These are phyloP conservation scores for Bombus soroeensis DNA, from an alignment of 1,140 invertebrate species.

Conservation along the genomic window DNA sequence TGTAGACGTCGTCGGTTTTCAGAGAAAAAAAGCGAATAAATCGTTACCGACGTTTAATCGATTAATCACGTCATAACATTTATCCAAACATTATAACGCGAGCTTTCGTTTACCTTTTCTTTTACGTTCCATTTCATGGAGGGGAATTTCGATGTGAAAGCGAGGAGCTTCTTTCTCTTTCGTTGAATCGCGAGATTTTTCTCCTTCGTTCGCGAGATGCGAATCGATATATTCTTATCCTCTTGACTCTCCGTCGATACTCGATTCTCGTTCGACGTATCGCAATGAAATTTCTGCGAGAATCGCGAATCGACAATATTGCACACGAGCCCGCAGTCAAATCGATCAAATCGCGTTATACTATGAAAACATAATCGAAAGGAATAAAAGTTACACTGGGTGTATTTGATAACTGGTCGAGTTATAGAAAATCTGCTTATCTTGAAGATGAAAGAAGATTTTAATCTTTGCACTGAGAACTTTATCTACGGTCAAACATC, in stretches of 20 bases:
- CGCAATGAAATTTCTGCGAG: conserved; percentile 3
- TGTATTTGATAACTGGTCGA: neutral
- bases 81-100: conserved; percentile 26
- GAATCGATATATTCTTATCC: conserved; percentile 43
- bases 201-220: conserved; percentile 16
- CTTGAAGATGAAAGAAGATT: neutral
- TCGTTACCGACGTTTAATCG: conserved; percentile 38
- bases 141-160: conserved; percentile 65
- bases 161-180: neutral
- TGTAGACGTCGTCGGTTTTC: conserved; percentile 48
- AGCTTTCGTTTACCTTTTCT: neutral
- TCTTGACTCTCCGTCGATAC: conserved; percentile 27
- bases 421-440: neutral
- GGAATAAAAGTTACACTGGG: conserved; percentile 49
- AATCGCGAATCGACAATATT: conserved; percentile 42
- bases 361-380: conserved; percentile 70
- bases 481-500: neutral
- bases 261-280: conserved; percentile 19
- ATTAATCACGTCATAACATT: conserved; percentile 15
- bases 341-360: conserved; percentile 62
- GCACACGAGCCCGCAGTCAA: conserved; percentile 63
- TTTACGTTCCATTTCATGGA: conserved; percentile 27
- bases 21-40: conserved; percentile 50
- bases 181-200: conserved; percentile 22
- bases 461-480: neutral